These are phyloP conservation scores for Lepus timidus DNA, from an alignment of 2,113 vertebrate species.

Conservation along the genomic window DNA sequence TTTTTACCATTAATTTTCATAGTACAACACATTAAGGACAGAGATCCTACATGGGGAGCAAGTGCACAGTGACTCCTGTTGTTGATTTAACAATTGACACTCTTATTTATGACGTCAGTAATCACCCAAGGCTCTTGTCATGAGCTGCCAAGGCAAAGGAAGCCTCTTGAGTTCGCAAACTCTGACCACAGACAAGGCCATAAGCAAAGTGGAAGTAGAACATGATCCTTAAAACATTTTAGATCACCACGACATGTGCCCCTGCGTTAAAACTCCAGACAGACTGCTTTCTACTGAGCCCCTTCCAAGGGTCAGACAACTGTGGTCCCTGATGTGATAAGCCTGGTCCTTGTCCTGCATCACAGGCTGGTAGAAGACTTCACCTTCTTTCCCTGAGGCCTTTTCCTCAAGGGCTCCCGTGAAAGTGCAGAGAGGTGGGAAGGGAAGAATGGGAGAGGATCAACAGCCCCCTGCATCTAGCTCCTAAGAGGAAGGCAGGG, in stretches of 20 bases:
- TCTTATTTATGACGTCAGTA: too few relatives aligned
- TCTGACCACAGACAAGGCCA: too few relatives aligned
- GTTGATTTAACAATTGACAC: too few relatives aligned
- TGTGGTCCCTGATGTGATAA: background rate
- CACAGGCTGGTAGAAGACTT: background rate
- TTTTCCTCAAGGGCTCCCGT: background rate
- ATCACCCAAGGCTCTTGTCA: too few relatives aligned
- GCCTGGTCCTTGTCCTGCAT: background rate
- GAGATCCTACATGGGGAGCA: too few relatives aligned
- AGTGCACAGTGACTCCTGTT: too few relatives aligned
- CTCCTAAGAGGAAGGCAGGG: background rate
- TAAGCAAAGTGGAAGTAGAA: too few relatives aligned
- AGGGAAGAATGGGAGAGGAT: too few relatives aligned
- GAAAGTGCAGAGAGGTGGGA: background rate
- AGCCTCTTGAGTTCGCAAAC: too few relatives aligned
- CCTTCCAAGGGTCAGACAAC: background rate
- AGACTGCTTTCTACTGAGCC: background rate
- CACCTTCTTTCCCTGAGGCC: background rate
- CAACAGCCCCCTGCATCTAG: background rate
- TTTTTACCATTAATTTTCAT: too few relatives aligned
- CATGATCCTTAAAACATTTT: background rate
- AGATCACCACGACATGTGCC: background rate
- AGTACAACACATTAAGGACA: too few relatives aligned
- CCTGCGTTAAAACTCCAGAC: background rate
- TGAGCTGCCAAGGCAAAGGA: too few relatives aligned